Evolutionary conservation across 2,113 vertebrate genomes (phyloP).

Genomic region (Mobula hypostoma): DNA sequence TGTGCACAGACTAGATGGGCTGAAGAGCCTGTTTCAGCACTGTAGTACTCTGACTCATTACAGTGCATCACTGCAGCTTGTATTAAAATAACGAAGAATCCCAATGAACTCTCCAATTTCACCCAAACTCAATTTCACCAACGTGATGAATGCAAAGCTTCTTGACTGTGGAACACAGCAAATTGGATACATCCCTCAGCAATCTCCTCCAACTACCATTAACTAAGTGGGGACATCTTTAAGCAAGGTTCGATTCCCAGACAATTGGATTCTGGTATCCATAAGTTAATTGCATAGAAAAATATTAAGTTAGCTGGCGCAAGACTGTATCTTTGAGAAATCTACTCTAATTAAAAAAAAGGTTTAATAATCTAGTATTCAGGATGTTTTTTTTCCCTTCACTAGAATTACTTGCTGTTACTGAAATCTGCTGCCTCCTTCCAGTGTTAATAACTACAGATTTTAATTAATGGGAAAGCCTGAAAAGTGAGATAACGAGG

Average conservation of each 20-base stretch:
- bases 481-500: neutral
- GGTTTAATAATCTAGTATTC: neutral
- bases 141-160: too few relatives aligned
- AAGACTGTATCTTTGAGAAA: neutral
- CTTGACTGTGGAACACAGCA: too few relatives aligned
- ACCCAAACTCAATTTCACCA: neutral
- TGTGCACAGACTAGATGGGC: too few relatives aligned
- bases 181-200: neutral
- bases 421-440: neutral
- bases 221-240: neutral
- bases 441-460: neutral
- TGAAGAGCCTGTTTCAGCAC: too few relatives aligned
- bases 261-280: neutral
- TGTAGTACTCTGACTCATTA: too few relatives aligned
- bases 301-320: neutral
- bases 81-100: neutral
- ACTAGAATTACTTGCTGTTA: neutral
- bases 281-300: neutral
- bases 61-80: neutral
- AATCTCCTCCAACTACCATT: neutral
- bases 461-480: neutral
- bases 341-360: neutral
- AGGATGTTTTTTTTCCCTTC: neutral
- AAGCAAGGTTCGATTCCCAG: neutral
- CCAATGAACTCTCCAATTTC: neutral